These are phyloP conservation scores for Tachuris rubrigastra DNA, from an alignment of 2,113 vertebrate genomes.

Conservation along the genomic window DNA sequence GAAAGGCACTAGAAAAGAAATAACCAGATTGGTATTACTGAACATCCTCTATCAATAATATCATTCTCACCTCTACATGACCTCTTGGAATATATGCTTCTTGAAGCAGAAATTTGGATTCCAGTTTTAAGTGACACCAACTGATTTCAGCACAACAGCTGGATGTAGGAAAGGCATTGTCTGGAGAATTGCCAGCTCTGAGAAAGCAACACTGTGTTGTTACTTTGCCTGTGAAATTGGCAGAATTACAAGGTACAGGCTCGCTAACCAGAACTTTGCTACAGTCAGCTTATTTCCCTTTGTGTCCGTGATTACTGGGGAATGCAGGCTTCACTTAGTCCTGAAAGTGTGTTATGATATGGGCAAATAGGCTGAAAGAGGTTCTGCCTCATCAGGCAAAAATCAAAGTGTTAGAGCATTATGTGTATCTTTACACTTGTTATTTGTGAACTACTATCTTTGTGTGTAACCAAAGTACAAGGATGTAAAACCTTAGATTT, in stretches of 20 bases:
- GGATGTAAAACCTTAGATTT: neutral
- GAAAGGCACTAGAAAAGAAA: neutral
- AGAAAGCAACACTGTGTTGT: neutral
- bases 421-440: neutral
- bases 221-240: neutral
- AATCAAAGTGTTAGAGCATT: neutral
- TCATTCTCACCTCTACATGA: neutral
- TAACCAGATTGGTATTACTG: neutral
- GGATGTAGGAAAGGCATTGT: neutral
- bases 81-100: neutral
- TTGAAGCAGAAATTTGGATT: neutral
- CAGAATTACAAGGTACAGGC: neutral
- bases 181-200: neutral
- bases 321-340: neutral
- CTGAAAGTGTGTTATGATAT: neutral
- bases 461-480: neutral
- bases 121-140: neutral
- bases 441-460: neutral
- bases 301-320: neutral
- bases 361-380: neutral
- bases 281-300: neutral
- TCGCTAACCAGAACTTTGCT: neutral
- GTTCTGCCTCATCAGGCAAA: neutral
- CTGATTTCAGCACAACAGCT: neutral
- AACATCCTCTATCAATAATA: neutral